Percentiles rank a stretch among this genome's conserved stretches.
Conservation (phyloP, 2,888 invertebrate species). For the Cosmopolites sordidus region DNA sequence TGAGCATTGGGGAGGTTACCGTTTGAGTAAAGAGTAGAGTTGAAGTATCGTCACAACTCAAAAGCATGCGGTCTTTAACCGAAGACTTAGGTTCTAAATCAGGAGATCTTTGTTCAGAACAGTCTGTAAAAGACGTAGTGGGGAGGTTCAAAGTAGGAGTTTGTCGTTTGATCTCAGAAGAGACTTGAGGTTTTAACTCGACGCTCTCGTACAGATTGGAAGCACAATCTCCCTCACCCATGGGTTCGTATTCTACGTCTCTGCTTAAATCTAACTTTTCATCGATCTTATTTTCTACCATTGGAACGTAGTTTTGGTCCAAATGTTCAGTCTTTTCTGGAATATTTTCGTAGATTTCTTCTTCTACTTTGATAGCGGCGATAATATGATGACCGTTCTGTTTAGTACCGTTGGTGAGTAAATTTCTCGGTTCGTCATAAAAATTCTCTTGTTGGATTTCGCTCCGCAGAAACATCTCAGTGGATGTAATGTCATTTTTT, state of each 20-base stretch:
- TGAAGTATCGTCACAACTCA: slow-evolving; percentile 45
- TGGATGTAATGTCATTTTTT: slow-evolving; percentile 29
- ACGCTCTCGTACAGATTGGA: slow-evolving; percentile 29
- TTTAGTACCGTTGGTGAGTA: slow-evolving; percentile 26
- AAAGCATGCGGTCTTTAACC: slow-evolving; percentile 45
- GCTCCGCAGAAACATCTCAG: slow-evolving; percentile 37
- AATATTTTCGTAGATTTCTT: slow-evolving; percentile 36
- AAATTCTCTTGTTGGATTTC: slow-evolving; percentile 36
- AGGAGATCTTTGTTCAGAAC: slow-evolving; percentile 22
- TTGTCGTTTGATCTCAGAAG: slow-evolving; percentile 11
- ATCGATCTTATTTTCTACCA: slow-evolving; percentile 27
- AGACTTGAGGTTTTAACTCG: slow-evolving; percentile 10
- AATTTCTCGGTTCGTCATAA: slow-evolving; percentile 32
- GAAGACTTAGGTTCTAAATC: slow-evolving; percentile 30
- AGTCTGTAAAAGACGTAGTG: slow-evolving; percentile 28
- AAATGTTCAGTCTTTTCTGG: slow-evolving; percentile 36
- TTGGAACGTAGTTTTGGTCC: slow-evolving; percentile 36
- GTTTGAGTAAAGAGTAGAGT: slow-evolving; percentile 47
- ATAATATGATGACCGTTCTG: slow-evolving; percentile 30
- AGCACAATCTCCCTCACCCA: slow-evolving; percentile 13
- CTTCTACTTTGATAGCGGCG: slow-evolving; percentile 4
- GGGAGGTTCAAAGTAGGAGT: slow-evolving; percentile 32
- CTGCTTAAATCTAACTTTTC: slow-evolving; percentile 18
- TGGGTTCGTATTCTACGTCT: slow-evolving; percentile 17
- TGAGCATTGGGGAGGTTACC: slow-evolving; percentile 48